A percentile compares a stretch with the other conserved stretches of the same genome.
Conservation (phyloP, 2,888 invertebrate genomes). For the Pseudococcus viburni region DNA sequence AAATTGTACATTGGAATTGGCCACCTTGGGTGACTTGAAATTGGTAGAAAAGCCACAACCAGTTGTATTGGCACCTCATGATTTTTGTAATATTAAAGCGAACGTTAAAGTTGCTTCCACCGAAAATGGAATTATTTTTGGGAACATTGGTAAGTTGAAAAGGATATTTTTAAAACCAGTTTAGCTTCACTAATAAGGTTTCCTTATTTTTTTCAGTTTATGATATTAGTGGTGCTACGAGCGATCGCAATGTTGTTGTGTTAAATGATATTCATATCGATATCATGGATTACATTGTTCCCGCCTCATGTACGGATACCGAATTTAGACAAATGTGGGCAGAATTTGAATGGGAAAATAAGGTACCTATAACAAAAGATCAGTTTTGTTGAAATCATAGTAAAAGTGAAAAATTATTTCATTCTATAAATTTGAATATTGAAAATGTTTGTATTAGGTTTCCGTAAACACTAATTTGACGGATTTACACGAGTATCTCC, state of each 20-base stretch:
- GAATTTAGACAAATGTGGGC: conserved; percentile 99
- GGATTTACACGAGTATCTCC: conserved; percentile 92
- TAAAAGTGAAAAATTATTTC: neutral
- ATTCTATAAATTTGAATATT: neutral
- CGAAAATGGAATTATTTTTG: conserved; percentile 99
- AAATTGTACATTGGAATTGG: conserved; percentile 97
- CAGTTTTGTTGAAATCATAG: neutral
- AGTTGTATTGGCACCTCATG: conserved; percentile 94
- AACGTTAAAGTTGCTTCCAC: conserved; percentile 99
- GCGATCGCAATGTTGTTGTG: conserved; percentile 97
- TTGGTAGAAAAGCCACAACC: conserved; percentile 97
- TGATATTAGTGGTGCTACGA: conserved; percentile 92
- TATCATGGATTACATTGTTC: conserved; percentile 99
- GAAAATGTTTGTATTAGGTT: conserved; percentile 72
- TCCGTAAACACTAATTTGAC: conserved; percentile 94
- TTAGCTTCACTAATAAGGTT: neutral
- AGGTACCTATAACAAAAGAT: conserved; percentile 75
- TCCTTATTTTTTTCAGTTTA: conserved; percentile 79
- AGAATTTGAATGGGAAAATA: conserved; percentile 99
- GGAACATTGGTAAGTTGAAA: conserved; percentile 86
- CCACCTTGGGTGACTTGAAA: conserved; percentile 97
- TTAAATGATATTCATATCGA: conserved; percentile 99
- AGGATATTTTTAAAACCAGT: neutral
- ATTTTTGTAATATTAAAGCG: conserved; percentile 98
- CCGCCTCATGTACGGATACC: conserved; percentile 92